phyloP scores from a whole-genome alignment of 2,797 vertebrate genomes.

The Sphaeramia orbicularis region DNA sequence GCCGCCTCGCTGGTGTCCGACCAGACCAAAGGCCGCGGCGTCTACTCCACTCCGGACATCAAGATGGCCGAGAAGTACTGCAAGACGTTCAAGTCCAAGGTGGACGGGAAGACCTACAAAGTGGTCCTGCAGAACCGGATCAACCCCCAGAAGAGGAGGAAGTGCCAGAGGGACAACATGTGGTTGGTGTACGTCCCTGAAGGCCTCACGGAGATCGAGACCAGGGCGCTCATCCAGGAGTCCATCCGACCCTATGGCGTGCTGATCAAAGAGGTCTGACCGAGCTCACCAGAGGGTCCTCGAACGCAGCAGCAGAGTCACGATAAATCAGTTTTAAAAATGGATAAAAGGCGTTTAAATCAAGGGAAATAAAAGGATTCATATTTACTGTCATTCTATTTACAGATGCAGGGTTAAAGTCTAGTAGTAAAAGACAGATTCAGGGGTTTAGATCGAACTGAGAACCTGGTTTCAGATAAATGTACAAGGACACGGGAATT shows the following conservation, averaged over 20 bases:
- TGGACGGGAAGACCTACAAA: conserved; percentile 71
- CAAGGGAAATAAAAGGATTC: too few species aligned
- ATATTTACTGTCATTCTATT: too few species aligned
- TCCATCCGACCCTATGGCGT: conserved; percentile 76
- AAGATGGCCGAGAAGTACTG: conserved; percentile 53
- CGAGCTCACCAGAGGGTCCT: too few species aligned
- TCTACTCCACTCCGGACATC: conserved; percentile 70
- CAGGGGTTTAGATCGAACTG: too few species aligned
- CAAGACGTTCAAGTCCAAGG: conserved; percentile 68
- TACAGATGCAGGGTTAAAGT: too few species aligned
- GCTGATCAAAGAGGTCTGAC: conserved; percentile 67
- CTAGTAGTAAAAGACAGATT: too few species aligned
- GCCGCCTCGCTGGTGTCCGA: background rate
- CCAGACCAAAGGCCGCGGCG: conserved; percentile 48
- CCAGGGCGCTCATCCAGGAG: conserved; percentile 59
- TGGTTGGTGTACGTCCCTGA: conserved; percentile 75
- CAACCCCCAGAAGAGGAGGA: conserved; percentile 42
- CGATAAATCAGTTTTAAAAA: too few species aligned
- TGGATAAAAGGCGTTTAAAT: too few species aligned
- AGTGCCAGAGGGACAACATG: conserved; percentile 49
- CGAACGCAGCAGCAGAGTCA: too few species aligned
- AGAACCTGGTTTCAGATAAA: too few species aligned
- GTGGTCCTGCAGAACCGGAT: conserved; percentile 82
- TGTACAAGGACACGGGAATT: too few species aligned
- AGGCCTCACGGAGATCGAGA: conserved; percentile 11